phyloP scores from a whole-genome alignment of 1,140 invertebrate species.

The Maniola jurtina region DNA sequence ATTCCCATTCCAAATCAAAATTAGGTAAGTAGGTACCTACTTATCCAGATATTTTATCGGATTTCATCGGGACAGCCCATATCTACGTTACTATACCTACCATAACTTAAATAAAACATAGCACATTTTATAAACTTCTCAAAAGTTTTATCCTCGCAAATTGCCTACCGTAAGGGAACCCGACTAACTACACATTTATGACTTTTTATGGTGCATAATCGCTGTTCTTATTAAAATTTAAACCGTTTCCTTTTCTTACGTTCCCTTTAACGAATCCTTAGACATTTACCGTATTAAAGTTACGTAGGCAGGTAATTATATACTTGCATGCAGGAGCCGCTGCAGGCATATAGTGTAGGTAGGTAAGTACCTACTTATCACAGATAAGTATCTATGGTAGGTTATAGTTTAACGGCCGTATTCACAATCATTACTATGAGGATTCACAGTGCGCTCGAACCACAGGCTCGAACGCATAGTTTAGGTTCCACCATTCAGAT shows the following conservation, averaged over 20 bases:
- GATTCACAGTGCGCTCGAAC: too few species aligned
- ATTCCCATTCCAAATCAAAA: too few species aligned
- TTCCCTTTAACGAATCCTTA: slow-evolving; percentile 5
- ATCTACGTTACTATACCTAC: neutral
- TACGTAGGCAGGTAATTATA: slow-evolving; percentile 19
- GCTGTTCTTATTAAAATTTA: slow-evolving; percentile 73
- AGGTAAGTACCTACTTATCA: neutral
- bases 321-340: neutral
- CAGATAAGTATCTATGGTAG: too few species aligned
- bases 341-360: neutral
- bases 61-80: too few species aligned
- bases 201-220: slow-evolving; percentile 69
- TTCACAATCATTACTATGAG: too few species aligned
- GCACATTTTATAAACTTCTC: slow-evolving; percentile 10
- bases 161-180: slow-evolving; percentile 55
- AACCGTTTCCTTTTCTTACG: slow-evolving; percentile 59
- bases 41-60: too few species aligned
- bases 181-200: slow-evolving; percentile 68
- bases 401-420: too few species aligned
- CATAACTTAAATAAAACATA: neutral
- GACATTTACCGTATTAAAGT: slow-evolving; percentile 14
- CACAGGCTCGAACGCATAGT: too few species aligned
- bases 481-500: too few species aligned
- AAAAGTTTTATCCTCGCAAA: slow-evolving; percentile 45
- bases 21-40: too few species aligned